Base-by-base conservation (phyloP, 64 coral and sea anemone genomes). In the Montipora sp. region DNA sequence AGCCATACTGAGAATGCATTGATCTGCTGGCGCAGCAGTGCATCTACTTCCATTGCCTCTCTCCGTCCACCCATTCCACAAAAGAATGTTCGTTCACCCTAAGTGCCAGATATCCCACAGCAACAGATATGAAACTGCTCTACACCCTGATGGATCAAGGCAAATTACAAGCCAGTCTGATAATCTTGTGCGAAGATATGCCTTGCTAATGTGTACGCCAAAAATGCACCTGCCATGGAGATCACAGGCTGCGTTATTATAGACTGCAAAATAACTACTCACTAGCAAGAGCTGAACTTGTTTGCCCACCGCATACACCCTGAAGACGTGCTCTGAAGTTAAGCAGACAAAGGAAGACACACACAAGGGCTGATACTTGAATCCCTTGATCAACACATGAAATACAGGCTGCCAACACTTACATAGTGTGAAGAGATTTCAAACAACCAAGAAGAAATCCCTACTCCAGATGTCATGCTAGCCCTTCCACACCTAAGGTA, bases 371-470 rank as follows among this genome's bases (percentile, higher is more conserved):
- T 87, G 12, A 15, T 87, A 3, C 50, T 87, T 8, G 67, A 72
- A 55, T 87, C 84, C 36, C 12, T 87, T 18, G 67, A 87, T 5
- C 16, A 47, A 2, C 5, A 1, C 43, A 3, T 5, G 1, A 44
- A 19, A 1, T 12, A 87, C 74, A 3, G 3, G 5, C n/a, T 87
- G 2, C 84, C 47, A 47, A 20, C 5, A 3, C 1, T 87, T 12
- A 87, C 67, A 11, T 66, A 87, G 24, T 73, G 84, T 45, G 63
- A 87, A 2, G 67, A 44, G 10, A 87, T 87, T 45, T 48, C 66
- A 87, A 27, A 87, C 84, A 77, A 57, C 73, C 77, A 73, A 16
- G 60, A 85, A 12, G 91, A 93, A 71, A 93, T 93, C 6, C 83
- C 91, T 7, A 93, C 83, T n/a, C 82, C 82, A 10, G 47, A 87